Conservation (phyloP, 1,140 invertebrate genomes). For the Trichonephila clavata region DNA sequence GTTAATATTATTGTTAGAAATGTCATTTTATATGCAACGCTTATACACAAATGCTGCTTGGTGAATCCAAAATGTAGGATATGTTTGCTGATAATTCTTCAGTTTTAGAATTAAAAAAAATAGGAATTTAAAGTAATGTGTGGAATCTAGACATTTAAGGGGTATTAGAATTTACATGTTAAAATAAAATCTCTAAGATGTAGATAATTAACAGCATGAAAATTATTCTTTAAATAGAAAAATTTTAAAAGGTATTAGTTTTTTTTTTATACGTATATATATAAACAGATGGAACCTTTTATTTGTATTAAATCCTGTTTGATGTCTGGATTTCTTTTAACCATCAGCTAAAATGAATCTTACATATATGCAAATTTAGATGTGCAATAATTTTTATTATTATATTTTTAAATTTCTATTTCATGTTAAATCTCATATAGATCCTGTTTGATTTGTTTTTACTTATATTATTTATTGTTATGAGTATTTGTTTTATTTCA, state of each 20-base stretch:
- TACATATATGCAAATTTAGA: neutral
- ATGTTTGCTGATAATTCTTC: neutral
- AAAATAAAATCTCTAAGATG: neutral
- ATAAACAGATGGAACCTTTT: neutral
- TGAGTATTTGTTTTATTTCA: too few relatives aligned
- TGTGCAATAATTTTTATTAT: slow-evolving; percentile 5
- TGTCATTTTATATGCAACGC: neutral
- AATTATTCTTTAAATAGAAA: neutral
- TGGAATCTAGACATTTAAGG: neutral
- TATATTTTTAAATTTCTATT: neutral
- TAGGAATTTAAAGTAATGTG: neutral
- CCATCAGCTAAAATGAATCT: neutral
- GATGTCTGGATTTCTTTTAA: neutral
- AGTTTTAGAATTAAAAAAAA: neutral
- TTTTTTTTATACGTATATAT: too few relatives aligned
- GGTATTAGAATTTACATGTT: neutral
- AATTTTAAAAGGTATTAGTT: too few relatives aligned
- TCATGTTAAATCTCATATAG: neutral
- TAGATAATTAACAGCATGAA: neutral
- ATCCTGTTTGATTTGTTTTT: neutral
- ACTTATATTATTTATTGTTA: neutral
- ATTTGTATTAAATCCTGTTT: neutral
- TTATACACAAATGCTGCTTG: neutral
- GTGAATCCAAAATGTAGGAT: neutral
- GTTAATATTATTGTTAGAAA: neutral